phyloP scores from a whole-genome alignment of 2,888 invertebrate species.

The Hydropsyche betteni region DNA sequence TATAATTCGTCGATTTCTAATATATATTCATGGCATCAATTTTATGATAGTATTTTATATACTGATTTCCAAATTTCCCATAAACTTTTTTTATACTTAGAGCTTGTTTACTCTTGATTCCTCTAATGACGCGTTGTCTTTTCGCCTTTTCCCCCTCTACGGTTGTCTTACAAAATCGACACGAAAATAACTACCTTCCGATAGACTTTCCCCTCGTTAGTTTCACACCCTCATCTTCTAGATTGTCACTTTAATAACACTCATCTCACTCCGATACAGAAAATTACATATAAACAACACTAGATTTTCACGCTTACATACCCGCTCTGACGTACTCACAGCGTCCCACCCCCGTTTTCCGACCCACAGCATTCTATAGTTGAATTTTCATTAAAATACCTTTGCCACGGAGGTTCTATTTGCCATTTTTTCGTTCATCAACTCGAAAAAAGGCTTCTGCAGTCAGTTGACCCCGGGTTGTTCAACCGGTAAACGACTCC shows the following conservation, averaged over 20 bases:
- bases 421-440: neutral
- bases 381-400: too few relatives aligned
- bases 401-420: too few relatives aligned
- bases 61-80: too few relatives aligned
- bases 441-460: neutral
- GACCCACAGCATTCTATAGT: neutral
- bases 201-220: constrained; percentile 19
- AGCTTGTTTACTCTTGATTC: neutral
- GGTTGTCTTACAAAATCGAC: too few relatives aligned
- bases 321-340: neutral
- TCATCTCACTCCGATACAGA: neutral
- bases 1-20: too few relatives aligned
- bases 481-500: constrained; percentile 16
- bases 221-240: neutral
- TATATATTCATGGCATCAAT: too few relatives aligned
- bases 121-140: neutral
- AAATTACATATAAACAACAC: too few relatives aligned
- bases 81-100: neutral
- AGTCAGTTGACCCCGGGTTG: constrained; percentile 18
- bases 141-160: neutral
- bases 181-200: constrained; percentile 4
- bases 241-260: neutral
- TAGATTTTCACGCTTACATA: neutral
- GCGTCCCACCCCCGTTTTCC: neutral
- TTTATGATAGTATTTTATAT: too few relatives aligned